Evolutionary conservation across 2,113 vertebrate species (phyloP).

Genomic region (Morone saxatilis): DNA sequence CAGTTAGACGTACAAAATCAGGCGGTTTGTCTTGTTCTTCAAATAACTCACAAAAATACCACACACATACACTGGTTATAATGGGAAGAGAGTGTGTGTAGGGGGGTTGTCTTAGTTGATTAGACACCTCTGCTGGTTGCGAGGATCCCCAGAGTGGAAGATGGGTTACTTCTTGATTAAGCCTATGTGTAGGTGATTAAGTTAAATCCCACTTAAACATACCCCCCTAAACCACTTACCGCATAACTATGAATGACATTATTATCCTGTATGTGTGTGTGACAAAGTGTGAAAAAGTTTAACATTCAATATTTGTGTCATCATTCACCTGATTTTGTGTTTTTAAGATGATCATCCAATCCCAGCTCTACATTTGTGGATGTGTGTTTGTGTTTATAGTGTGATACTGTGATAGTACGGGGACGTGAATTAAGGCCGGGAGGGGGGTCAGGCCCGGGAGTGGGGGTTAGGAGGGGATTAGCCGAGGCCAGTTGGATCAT

Average conservation of each 20-base stretch:
- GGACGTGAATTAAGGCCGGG: constrained; percentile 61
- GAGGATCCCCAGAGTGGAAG: constrained; percentile 42
- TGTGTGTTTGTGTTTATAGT: constrained; percentile 56
- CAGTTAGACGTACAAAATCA: background rate
- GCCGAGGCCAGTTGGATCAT: constrained; percentile 85
- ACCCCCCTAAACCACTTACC: constrained; percentile 60
- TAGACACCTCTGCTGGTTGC: constrained; percentile 41
- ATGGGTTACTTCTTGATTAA: constrained; percentile 54
- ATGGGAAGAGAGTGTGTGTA: background rate
- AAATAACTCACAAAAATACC: background rate
- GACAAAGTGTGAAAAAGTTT: constrained; percentile 1
- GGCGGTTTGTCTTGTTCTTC: constrained; percentile 7
- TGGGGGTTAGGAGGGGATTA: constrained; percentile 80
- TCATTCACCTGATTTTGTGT: constrained; percentile 15
- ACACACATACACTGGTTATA: background rate
- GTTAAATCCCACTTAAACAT: constrained; percentile 70
- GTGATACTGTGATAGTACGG: constrained; percentile 51
- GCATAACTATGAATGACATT: constrained; percentile 39
- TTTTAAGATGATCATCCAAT: background rate
- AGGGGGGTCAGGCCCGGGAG: constrained; percentile 72
- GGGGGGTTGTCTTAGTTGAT: constrained; percentile 1
- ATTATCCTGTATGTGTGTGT: constrained; percentile 5
- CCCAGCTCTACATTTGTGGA: background rate
- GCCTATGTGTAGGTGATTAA: constrained; percentile 68
- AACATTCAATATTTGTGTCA: background rate